These are phyloP conservation scores for Rhynchomys soricoides DNA, from an alignment of 2,113 vertebrate species.

Conservation along the genomic window DNA sequence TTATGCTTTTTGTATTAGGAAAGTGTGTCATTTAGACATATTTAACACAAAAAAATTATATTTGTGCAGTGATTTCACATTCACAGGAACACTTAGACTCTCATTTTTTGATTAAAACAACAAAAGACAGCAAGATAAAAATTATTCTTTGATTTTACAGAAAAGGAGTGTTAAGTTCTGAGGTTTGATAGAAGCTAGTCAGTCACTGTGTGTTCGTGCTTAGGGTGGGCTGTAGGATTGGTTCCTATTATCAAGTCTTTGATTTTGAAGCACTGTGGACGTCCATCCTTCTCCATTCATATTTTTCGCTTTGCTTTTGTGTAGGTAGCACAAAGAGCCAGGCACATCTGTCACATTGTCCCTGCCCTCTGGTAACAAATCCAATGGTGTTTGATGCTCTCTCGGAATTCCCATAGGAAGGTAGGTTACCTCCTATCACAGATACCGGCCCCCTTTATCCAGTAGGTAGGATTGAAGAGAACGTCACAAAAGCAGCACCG, in stretches of 20 bases:
- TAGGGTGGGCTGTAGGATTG: not conserved
- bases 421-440: not conserved
- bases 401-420: not conserved
- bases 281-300: not conserved
- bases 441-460: not conserved
- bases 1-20: not conserved
- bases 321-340: not conserved
- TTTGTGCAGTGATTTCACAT: not conserved
- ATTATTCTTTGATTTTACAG: not conserved
- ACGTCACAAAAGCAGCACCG: not conserved
- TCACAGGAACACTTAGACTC: not conserved
- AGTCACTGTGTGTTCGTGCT: not conserved
- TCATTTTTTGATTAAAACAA: not conserved
- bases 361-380: not conserved
- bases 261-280: not conserved
- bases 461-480: not conserved
- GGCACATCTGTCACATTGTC: not conserved
- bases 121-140: not conserved
- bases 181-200: not conserved
- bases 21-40: slow-evolving; percentile 2
- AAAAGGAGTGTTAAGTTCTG: not conserved
- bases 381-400: not conserved
- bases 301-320: not conserved
- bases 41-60: slow-evolving; percentile 9
- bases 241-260: not conserved